Conservation (phyloP, 1,140 invertebrate species). For the Ceratitis capitata region DNA sequence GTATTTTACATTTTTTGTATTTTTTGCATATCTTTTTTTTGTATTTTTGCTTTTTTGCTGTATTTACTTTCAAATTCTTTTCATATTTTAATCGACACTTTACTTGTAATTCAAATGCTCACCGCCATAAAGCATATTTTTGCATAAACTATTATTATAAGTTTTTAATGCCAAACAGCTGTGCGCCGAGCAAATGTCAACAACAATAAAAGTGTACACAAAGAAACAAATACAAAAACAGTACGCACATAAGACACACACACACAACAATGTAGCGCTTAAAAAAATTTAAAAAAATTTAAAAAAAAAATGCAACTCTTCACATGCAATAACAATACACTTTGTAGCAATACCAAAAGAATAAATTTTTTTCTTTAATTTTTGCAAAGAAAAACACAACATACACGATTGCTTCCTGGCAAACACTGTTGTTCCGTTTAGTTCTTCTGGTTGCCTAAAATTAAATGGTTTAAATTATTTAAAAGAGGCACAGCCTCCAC, state of each 20-base stretch:
- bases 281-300: too few relatives aligned
- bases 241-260: not conserved
- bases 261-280: too few relatives aligned
- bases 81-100: not conserved
- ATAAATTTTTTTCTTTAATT: too few relatives aligned
- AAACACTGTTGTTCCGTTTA: constrained; percentile 19
- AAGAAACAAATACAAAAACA: not conserved
- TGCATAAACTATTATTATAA: not conserved
- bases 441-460: not conserved
- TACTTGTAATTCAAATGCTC: constrained; percentile 3
- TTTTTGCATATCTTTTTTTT: too few relatives aligned
- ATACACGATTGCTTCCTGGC: constrained; percentile 30
- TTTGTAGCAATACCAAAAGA: constrained; percentile 20
- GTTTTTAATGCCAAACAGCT: constrained; percentile 3
- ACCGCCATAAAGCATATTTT: not conserved
- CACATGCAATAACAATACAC: too few relatives aligned
- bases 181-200: not conserved
- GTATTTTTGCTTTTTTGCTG: too few relatives aligned
- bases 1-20: not conserved
- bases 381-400: not conserved
- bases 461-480: too few relatives aligned
- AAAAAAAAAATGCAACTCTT: not conserved
- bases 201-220: not conserved
- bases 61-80: constrained; percentile 30
- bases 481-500: not conserved